A percentile compares a stretch with the other conserved stretches of the same genome.
These are phyloP conservation scores for Plagiodera versicolora DNA, from an alignment of 2,888 invertebrate genomes.

Conservation along the genomic window DNA sequence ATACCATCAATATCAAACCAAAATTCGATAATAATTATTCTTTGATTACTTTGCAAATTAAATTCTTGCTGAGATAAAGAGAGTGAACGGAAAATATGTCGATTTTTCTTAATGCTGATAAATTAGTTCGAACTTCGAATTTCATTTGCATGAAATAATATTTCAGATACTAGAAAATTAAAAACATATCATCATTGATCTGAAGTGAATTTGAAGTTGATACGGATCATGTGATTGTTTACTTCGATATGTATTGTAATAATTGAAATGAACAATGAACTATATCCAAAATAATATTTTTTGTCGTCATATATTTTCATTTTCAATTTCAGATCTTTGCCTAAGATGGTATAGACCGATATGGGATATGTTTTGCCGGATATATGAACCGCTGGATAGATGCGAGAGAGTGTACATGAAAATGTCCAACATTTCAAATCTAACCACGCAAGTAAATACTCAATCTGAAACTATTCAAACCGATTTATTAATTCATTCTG, in stretches of 20 bases:
- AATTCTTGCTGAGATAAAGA: background rate
- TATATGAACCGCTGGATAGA: slow-evolving; percentile 66
- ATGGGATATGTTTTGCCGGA: slow-evolving; percentile 54
- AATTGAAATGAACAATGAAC: too few species aligned
- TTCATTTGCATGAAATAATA: background rate
- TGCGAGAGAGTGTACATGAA: slow-evolving; percentile 67
- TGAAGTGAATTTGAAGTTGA: too few species aligned
- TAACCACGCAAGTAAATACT: slow-evolving; percentile 66
- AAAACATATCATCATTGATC: too few species aligned
- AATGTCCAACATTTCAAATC: slow-evolving; percentile 70
- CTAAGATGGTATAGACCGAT: slow-evolving; percentile 52
- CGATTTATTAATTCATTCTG: too few species aligned
- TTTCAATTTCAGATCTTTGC: slow-evolving; percentile 48
- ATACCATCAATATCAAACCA: background rate
- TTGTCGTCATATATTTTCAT: too few species aligned
- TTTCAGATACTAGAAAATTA: too few species aligned
- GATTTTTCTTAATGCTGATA: background rate
- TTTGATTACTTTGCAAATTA: background rate
- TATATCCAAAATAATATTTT: too few species aligned
- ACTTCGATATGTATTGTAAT: too few species aligned
- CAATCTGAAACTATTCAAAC: background rate
- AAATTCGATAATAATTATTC: background rate
- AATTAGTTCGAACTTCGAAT: background rate
- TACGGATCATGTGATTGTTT: too few species aligned
- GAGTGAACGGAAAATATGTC: background rate